phyloP scores from a whole-genome alignment of 2,888 invertebrate genomes.

The Noctua pronuba region DNA sequence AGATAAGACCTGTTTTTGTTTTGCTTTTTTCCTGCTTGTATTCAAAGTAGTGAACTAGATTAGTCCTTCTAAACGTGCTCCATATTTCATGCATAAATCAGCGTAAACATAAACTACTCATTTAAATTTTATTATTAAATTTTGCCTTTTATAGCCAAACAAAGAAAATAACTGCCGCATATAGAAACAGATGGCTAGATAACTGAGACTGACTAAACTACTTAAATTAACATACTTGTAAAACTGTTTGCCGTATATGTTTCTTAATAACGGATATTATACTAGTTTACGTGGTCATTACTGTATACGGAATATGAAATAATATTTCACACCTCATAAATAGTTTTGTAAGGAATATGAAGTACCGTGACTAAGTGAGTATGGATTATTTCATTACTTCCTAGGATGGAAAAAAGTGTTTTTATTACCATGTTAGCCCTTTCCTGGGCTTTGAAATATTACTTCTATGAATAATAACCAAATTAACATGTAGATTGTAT shows the following conservation, averaged over 20 bases:
- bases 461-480: constrained; percentile 11
- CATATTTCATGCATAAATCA: constrained; percentile 47
- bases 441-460: neutral
- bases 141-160: constrained; percentile 57
- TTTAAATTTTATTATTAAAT: constrained; percentile 63
- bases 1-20: neutral
- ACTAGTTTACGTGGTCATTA: constrained; percentile 41
- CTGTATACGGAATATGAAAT: constrained; percentile 48
- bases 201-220: constrained; percentile 31
- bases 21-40: constrained; percentile 1
- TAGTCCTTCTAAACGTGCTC: constrained; percentile 20
- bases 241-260: constrained; percentile 55
- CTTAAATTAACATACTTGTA: constrained; percentile 58
- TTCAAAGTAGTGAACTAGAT: neutral
- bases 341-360: constrained; percentile 5
- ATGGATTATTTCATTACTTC: constrained; percentile 29
- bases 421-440: constrained; percentile 9
- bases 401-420: constrained; percentile 6
- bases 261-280: constrained; percentile 48
- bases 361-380: neutral
- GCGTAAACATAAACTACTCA: constrained; percentile 23
- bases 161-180: constrained; percentile 53
- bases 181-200: constrained; percentile 42
- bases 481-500: constrained; percentile 9
- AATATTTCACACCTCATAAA: constrained; percentile 61